Evolutionary conservation across 2,797 vertebrate species (phyloP).

Genomic region (Microctenopoma stevenorrisi): DNA sequence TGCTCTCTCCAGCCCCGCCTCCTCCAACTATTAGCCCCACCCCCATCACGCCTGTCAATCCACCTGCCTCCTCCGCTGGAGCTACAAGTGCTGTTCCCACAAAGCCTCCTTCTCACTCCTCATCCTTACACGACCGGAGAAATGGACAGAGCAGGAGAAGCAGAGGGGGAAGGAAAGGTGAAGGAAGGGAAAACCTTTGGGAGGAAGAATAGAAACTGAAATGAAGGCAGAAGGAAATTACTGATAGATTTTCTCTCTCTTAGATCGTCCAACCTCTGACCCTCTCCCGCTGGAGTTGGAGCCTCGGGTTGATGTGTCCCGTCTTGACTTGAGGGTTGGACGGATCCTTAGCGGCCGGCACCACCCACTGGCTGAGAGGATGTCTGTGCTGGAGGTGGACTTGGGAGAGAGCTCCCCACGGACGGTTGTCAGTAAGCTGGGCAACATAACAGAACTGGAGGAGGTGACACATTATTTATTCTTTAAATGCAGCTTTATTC

Average conservation of each 20-base stretch:
- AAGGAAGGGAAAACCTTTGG: not conserved
- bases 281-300: conserved; percentile 51
- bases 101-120: not conserved
- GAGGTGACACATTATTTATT: conserved; percentile 77
- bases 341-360: conserved; percentile 84
- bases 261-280: conserved; percentile 41
- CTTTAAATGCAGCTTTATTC: not conserved
- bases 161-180: conserved; percentile 85
- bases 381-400: conserved; percentile 91
- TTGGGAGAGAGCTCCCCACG: conserved; percentile 87
- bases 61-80: not conserved
- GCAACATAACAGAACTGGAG: conserved; percentile 83
- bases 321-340: conserved; percentile 91
- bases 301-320: conserved; percentile 86
- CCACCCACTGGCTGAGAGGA: conserved; percentile 86
- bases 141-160: conserved; percentile 80
- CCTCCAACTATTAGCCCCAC: conserved; percentile 32
- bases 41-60: conserved; percentile 24
- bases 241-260: not conserved
- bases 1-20: conserved; percentile 43
- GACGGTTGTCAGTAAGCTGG: conserved; percentile 89
- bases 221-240: no score
- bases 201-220: no score
- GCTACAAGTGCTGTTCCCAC: conserved; percentile 19
- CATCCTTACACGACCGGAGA: conserved; percentile 38